Conservation (phyloP, 2,888 invertebrate genomes). For the Melanchra persicariae region DNA sequence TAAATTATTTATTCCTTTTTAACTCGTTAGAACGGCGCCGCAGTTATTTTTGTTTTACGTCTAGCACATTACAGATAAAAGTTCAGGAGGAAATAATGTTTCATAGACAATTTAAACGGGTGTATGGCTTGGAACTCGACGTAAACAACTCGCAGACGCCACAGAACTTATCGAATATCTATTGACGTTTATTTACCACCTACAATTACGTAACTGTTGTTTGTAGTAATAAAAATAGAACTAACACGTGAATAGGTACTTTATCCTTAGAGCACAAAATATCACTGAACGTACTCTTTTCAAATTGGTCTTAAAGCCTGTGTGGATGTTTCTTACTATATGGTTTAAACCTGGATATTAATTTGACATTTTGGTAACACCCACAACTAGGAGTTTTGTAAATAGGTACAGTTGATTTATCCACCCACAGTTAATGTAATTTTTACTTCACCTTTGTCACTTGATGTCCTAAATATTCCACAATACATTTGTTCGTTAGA, state of each 20-base stretch:
- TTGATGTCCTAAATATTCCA: not conserved
- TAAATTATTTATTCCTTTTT: constrained; percentile 38
- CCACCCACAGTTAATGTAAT: not conserved
- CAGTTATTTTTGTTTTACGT: constrained; percentile 55
- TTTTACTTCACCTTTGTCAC: not conserved
- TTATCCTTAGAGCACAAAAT: not conserved
- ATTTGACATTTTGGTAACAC: constrained; percentile 6
- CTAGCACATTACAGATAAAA: constrained; percentile 48
- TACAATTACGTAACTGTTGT: constrained; percentile 17
- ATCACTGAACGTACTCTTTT: too few relatives aligned
- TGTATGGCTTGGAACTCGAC: constrained; percentile 26
- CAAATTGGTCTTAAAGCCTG: not conserved
- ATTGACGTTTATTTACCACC: constrained; percentile 25
- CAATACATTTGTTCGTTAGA: not conserved
- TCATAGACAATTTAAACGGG: constrained; percentile 38
- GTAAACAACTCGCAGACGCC: constrained; percentile 46
- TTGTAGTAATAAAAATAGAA: constrained; percentile 6
- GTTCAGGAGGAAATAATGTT: constrained; percentile 51
- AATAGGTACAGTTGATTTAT: not conserved
- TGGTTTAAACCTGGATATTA: not conserved
- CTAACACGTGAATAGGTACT: not conserved
- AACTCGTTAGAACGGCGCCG: constrained; percentile 46
- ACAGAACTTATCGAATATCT: constrained; percentile 26
- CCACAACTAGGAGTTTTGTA: not conserved
- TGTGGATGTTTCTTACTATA: not conserved